Percentiles rank a stretch among this genome's conserved stretches.
Evolutionary conservation across 37 sponge, comb jelly and placozoan genomes (phyloP).

Genomic region (Oscarella lobularis): DNA sequence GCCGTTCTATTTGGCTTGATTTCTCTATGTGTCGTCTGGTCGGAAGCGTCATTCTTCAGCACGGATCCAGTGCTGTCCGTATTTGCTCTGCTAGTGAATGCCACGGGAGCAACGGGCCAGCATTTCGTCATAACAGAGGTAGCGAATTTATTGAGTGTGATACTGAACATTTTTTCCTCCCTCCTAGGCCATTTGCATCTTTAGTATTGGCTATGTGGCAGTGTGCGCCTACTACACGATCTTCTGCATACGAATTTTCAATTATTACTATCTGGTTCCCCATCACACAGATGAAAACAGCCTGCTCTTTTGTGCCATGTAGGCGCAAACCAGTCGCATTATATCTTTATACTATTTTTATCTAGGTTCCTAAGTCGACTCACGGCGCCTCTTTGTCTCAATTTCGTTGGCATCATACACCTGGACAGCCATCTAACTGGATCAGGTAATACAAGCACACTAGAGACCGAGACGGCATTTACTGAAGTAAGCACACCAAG

Average conservation of each 20-base stretch:
- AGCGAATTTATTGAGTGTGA: no score
- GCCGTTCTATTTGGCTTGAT: conserved; percentile 35
- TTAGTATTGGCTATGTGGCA: conserved; percentile 73
- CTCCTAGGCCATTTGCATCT: conserved; percentile 49
- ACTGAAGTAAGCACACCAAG: conserved; percentile 27
- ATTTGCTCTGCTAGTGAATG: conserved; percentile 18
- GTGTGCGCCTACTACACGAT: conserved; percentile 92
- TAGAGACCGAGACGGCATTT: conserved; percentile 50
- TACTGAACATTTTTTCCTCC: background rate
- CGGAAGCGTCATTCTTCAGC: conserved; percentile 49
- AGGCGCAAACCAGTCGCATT: conserved; percentile 7
- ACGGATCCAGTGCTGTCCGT: conserved; percentile 14
- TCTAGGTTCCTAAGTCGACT: conserved; percentile 82
- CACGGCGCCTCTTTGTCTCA: conserved; percentile 88
- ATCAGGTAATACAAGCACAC: background rate
- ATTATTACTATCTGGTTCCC: conserved; percentile 87
- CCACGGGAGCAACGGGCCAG: background rate
- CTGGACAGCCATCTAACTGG: conserved; percentile 19
- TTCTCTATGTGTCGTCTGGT: conserved; percentile 71
- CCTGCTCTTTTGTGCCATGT: conserved; percentile 88
- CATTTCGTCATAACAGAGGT: background rate
- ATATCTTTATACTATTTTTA: background rate
- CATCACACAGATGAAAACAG: conserved; percentile 80
- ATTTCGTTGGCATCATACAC: conserved; percentile 81
- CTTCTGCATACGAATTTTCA: conserved; percentile 84